Evolutionary conservation across 2,113 vertebrate genomes (phyloP), one percentile per base, ranked within the genome.

Genomic region (Eclectus roratus): DNA sequence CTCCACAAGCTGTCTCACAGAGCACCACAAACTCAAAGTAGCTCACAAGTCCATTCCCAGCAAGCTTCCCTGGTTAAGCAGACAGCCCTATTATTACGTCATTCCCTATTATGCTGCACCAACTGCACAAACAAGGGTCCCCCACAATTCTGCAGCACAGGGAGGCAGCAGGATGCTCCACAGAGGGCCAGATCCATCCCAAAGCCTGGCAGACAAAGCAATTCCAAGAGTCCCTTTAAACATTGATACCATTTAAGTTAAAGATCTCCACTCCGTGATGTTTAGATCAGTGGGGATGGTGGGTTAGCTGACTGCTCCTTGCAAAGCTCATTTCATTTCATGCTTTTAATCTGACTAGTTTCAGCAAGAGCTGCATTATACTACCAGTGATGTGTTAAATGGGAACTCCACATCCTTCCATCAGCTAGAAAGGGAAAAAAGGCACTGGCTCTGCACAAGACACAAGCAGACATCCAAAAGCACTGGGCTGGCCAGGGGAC

Each of bases 371-470:
- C 64, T 66, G 46, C 37, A 19, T 25, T 24, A n/a, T 6, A 1
- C 43, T 33, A 19, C 12, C 37, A 33, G 66, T 0, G 35, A 49
- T 5, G 0, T 1, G 31, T 52, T 41, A 37, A 64, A 55, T 2
- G 43, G 70, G 60, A 91, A 91, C 68, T 55, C 52, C 69, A 58
- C 87, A 27, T 39, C 65, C 80, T 49, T 11, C 83, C 84, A 18
- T 24, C 65, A 55, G 4, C 14, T 0, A 14, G 31, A 20, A 19
- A 27, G 29, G 72, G 84, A 50, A 23, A 68, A 53, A 29, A 69
- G 65, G 84, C 89, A 63, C 37, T 37, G 50, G 66, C 41, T 72
- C 35, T 11, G 58, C 56, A 72, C 1, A 0, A 31, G 61, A 37
- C 31, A 66, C 71, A 85, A 68, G 53, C 79, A 80, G 86, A 35